phyloP scores from a whole-genome alignment of 2,797 vertebrate genomes.

The Champsocephalus gunnari region DNA sequence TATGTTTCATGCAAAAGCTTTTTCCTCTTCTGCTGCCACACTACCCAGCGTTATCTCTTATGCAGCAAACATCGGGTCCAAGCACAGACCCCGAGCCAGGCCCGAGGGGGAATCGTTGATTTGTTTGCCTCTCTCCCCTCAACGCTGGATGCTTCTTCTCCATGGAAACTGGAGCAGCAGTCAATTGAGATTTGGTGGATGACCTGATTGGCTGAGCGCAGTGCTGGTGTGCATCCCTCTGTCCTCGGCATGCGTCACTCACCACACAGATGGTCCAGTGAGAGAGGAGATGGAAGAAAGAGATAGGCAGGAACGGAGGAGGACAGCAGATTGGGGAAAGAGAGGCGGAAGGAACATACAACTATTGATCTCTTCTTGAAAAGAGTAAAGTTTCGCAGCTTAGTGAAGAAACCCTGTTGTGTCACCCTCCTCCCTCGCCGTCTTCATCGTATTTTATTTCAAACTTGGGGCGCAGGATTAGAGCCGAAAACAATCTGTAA shows the following conservation, averaged over 20 bases:
- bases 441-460: slow-evolving; percentile 7
- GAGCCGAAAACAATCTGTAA: background rate
- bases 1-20: background rate
- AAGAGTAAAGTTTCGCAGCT: slow-evolving; percentile 5
- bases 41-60: slow-evolving; percentile 27
- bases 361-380: background rate
- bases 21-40: slow-evolving; percentile 18
- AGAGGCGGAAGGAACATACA: background rate
- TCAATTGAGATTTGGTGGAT: slow-evolving; percentile 71
- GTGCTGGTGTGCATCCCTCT: slow-evolving; percentile 45
- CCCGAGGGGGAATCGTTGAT: slow-evolving; percentile 59
- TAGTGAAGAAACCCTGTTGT: slow-evolving; percentile 17
- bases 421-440: slow-evolving; percentile 5
- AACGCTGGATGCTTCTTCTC: slow-evolving; percentile 59
- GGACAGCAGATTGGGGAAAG: background rate
- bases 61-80: slow-evolving; percentile 37
- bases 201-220: slow-evolving; percentile 60
- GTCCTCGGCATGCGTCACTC: slow-evolving; percentile 57
- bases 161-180: slow-evolving; percentile 77
- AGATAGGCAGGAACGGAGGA: background rate
- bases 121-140: slow-evolving; percentile 23
- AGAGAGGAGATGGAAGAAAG: slow-evolving; percentile 11
- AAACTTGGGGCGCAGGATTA: slow-evolving; percentile 1
- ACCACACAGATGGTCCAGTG: slow-evolving; percentile 49
- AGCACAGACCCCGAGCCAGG: slow-evolving; percentile 17